These are phyloP conservation scores for Amphimedon queenslandica DNA, from an alignment of 37 sponge, comb jelly and placozoan species.

Conservation along the genomic window DNA sequence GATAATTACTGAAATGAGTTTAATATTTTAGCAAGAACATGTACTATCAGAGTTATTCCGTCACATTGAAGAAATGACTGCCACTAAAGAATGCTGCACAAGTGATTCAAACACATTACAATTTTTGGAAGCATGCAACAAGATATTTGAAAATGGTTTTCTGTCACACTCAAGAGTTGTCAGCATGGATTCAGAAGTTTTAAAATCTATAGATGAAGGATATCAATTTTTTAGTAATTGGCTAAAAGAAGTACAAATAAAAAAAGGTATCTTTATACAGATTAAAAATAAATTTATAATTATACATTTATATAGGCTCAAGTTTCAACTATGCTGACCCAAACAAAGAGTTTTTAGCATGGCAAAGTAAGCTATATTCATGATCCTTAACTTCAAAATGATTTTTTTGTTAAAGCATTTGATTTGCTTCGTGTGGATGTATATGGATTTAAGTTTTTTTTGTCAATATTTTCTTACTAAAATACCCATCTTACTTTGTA, in stretches of 20 bases:
- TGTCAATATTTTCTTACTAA: no score
- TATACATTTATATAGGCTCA: neutral
- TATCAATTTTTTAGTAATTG: slow-evolving; percentile 18
- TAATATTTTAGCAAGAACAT: slow-evolving; percentile 29
- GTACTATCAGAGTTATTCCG: slow-evolving; percentile 25
- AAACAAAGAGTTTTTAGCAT: slow-evolving; percentile 14
- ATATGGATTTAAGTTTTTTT: slow-evolving; percentile 14
- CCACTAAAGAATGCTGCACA: no score
- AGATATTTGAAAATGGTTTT: slow-evolving; percentile 30
- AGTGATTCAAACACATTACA: slow-evolving; percentile 7
- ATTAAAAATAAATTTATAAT: neutral
- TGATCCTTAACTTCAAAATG: neutral
- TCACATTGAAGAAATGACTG: slow-evolving; percentile 6
- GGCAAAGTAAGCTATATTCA: slow-evolving; percentile 22
- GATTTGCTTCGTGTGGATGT: slow-evolving; percentile 19
- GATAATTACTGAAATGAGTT: no score
- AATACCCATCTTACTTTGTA: slow-evolving; percentile 9
- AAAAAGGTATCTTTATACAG: slow-evolving; percentile 7
- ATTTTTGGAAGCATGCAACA: slow-evolving; percentile 28
- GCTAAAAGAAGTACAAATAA: neutral
- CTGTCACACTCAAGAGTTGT: slow-evolving; percentile 4
- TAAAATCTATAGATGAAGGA: slow-evolving; percentile 22
- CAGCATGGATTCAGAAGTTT: neutral
- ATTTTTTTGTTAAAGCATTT: slow-evolving; percentile 4
- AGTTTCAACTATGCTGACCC: neutral